A percentile compares a stretch with the other conserved stretches of the same genome.
Conservation (phyloP, 2,113 vertebrate species). For the Ovis canadensis region DNA sequence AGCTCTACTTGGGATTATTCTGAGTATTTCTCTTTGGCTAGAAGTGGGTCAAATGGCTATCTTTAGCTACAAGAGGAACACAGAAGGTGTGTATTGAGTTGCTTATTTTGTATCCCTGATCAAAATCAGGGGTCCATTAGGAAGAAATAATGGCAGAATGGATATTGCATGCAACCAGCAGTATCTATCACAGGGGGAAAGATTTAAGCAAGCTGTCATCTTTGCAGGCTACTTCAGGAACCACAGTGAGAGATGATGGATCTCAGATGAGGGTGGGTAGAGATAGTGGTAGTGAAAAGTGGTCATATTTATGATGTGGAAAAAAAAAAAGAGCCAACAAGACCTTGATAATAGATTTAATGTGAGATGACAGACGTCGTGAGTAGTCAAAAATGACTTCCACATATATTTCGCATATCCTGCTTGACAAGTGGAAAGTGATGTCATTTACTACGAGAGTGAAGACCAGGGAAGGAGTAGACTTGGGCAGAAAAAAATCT, state of each 20-base stretch:
- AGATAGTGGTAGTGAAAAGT: not conserved
- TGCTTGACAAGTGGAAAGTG: not conserved
- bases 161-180: not conserved
- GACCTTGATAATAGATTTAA: not conserved
- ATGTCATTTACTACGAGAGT: not conserved
- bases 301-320: not conserved
- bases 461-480: not conserved
- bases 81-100: not conserved
- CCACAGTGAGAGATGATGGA: not conserved
- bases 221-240: not conserved
- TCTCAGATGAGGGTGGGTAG: not conserved
- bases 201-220: not conserved
- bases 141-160: not conserved
- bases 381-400: not conserved
- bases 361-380: not conserved
- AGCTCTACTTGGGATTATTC: not conserved
- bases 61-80: not conserved
- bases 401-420: not conserved
- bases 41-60: not conserved
- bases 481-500: not conserved
- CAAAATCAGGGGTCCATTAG: not conserved
- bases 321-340: not conserved
- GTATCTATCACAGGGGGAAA: not conserved
- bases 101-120: not conserved
- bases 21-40: not conserved